These are phyloP conservation scores for Anolis sagrei DNA, from an alignment of 2,113 vertebrate genomes.

Conservation along the genomic window DNA sequence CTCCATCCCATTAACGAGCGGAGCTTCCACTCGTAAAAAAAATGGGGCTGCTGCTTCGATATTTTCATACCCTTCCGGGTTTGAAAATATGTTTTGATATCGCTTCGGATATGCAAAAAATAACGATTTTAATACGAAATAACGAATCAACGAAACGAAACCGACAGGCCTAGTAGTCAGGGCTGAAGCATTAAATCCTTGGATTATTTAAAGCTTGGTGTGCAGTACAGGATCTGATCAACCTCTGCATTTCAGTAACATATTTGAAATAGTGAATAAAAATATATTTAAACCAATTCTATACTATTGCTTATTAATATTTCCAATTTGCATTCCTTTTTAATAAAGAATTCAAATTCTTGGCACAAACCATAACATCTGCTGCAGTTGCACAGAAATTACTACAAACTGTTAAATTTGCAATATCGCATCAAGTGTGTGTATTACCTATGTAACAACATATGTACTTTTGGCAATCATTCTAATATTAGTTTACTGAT, in stretches of 20 bases:
- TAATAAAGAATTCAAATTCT: slow-evolving; percentile 5
- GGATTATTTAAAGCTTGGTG: not conserved
- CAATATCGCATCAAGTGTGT: slow-evolving; percentile 6
- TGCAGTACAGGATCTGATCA: not conserved
- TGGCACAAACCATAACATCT: not conserved
- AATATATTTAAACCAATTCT: not conserved
- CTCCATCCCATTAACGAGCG: too few relatives aligned
- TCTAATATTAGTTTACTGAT: not conserved
- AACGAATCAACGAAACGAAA: too few relatives aligned
- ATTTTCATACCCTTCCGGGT: too few relatives aligned
- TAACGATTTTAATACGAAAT: too few relatives aligned
- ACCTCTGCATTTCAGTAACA: not conserved
- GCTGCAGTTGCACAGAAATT: not conserved
- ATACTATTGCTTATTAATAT: not conserved
- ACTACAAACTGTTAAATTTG: slow-evolving; percentile 22
- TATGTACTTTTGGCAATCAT: not conserved
- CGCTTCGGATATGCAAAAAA: too few relatives aligned
- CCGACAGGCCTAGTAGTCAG: too few relatives aligned
- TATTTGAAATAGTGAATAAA: not conserved
- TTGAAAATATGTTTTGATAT: too few relatives aligned
- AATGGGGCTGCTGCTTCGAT: too few relatives aligned
- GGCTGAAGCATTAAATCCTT: not conserved
- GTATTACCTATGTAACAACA: not conserved
- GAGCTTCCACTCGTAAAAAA: too few relatives aligned
- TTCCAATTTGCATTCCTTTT: not conserved